Evolutionary conservation across 2,797 vertebrate species (phyloP), one percentile per base, ranked within the genome.

Genomic region (Etheostoma perlongum): DNA sequence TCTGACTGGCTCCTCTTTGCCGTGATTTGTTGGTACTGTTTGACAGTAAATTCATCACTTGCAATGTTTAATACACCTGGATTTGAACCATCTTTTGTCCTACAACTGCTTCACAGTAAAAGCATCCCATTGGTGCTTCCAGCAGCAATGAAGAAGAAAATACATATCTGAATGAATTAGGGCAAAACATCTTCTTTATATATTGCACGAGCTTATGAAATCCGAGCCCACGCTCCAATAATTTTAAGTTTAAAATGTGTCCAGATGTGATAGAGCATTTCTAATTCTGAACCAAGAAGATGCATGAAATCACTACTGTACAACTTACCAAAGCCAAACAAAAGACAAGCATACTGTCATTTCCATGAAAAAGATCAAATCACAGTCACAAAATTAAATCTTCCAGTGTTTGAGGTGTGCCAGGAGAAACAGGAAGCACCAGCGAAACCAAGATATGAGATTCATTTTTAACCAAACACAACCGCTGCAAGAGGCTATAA

Each of bases 401-500:
- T 44, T 5, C 18, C 53, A 47, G 46, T 67, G 15, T 19, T 4
- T 47, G 18, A 46, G 5, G 16, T 15, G 49, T 42, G 27, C n/a
- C 51, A 72, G 48, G 19, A 57, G 58, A 68, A 78, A 66, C 44
- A 40, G 11, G 48, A 67, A 59, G 57, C 61, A 58, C 49, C 61
- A n/a, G 58, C 6, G 10, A 60, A 66, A 25, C 36, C 10, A 18
- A 51, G 67, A 63, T 64, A 63, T 63, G 58, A 70, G 49, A 74
- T 42, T 2, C n/a, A 79, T 75, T 82, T 66, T 47, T 51, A 69
- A 74, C 19, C 54, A 67, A 70, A 88, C 62, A 63, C 11, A 64
- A 53, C 36, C 57, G 18, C 49, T 61, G 57, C 44, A 72, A 58
- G 62, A 62, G 23, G 49, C 62, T 51, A 48, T 19, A 36, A 76